These are phyloP conservation scores for Hippoglossus hippoglossus DNA, from an alignment of 2,797 vertebrate genomes.

Conservation along the genomic window DNA sequence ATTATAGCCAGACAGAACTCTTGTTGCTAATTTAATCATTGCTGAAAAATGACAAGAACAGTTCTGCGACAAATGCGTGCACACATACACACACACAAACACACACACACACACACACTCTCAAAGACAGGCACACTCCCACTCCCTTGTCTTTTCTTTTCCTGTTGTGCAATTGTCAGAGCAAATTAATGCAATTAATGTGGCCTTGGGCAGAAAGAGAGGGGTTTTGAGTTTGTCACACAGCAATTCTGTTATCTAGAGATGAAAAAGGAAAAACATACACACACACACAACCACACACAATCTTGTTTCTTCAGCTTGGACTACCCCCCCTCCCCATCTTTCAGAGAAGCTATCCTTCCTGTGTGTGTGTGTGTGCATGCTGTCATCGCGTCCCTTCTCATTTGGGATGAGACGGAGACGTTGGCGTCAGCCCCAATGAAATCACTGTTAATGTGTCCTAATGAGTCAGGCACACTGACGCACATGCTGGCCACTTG, in stretches of 20 bases:
- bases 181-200: conserved; percentile 85
- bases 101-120: not conserved
- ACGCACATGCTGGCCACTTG: conserved; percentile 70
- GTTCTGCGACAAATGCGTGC: conserved; percentile 43
- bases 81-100: conserved; percentile 43
- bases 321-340: conserved; percentile 61
- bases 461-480: conserved; percentile 80
- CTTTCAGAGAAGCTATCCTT: conserved; percentile 70
- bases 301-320: conserved; percentile 70
- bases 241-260: conserved; percentile 86
- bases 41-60: conserved; percentile 79
- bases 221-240: conserved; percentile 85
- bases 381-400: conserved; percentile 75
- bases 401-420: conserved; percentile 74
- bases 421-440: conserved; percentile 72
- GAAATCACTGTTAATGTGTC: conserved; percentile 83
- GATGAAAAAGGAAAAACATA: conserved; percentile 70
- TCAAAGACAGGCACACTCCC: conserved; percentile 41
- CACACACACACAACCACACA: conserved; percentile 35
- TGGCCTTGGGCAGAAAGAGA: conserved; percentile 81
- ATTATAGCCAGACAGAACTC: conserved; percentile 84
- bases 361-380: conserved; percentile 58
- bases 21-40: conserved; percentile 84
- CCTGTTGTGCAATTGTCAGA: conserved; percentile 79
- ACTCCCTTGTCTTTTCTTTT: conserved; percentile 74